Percentiles rank a stretch among this genome's conserved stretches.
Conservation (phyloP, 2,113 vertebrate species). For the Cephalopterus ornatus region DNA sequence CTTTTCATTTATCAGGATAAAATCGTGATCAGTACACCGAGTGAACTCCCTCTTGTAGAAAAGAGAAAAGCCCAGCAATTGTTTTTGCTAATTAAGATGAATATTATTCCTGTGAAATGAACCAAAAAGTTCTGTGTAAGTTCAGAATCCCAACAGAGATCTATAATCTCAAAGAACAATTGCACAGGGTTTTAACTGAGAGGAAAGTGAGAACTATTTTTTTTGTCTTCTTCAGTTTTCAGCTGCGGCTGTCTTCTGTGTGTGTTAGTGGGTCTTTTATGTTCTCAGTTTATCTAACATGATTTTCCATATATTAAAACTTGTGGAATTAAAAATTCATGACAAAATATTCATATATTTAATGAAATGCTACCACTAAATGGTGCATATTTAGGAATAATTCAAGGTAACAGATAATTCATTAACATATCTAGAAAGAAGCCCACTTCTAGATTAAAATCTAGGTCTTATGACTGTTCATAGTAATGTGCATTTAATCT, state of each 20-base stretch:
- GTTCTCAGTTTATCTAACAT: conserved; percentile 1
- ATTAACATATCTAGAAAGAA: conserved; percentile 33
- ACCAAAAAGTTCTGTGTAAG: conserved; percentile 81
- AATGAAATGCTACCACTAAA: neutral
- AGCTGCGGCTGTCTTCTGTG: conserved; percentile 55
- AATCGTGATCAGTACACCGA: conserved; percentile 68
- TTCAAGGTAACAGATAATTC: conserved; percentile 26
- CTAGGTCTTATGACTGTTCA: conserved; percentile 25
- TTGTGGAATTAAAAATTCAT: conserved; percentile 21
- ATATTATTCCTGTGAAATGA: conserved; percentile 82
- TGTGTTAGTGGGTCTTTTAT: neutral
- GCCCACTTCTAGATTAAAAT: conserved; percentile 35
- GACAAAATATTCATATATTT: neutral
- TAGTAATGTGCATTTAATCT: conserved; percentile 44
- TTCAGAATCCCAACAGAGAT: conserved; percentile 81
- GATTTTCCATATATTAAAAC: conserved; percentile 1
- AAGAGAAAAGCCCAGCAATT: conserved; percentile 78
- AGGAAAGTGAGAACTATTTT: conserved; percentile 68
- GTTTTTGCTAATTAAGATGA: conserved; percentile 89
- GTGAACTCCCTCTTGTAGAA: conserved; percentile 75
- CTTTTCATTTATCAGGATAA: conserved; percentile 77
- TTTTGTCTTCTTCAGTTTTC: conserved; percentile 73
- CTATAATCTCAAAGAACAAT: conserved; percentile 86
- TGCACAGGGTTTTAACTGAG: conserved; percentile 86
- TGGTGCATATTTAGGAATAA: conserved; percentile 21